These are phyloP conservation scores for Cygnus atratus DNA, from an alignment of 2,113 vertebrate genomes.

Conservation along the genomic window DNA sequence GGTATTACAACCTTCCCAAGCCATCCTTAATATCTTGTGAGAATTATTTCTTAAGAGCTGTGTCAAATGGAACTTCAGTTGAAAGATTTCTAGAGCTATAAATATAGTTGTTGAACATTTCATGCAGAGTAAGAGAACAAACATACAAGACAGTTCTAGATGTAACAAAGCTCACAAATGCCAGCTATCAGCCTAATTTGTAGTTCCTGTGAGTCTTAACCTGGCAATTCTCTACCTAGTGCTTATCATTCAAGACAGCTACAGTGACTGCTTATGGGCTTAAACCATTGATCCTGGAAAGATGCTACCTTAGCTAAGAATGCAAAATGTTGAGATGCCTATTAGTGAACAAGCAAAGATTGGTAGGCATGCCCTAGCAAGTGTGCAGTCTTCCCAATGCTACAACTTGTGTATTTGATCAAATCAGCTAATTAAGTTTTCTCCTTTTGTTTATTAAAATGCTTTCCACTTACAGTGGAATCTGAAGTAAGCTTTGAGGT, in stretches of 20 bases:
- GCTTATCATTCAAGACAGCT: not conserved
- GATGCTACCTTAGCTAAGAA: not conserved
- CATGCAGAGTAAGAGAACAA: not conserved
- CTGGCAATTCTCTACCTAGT: not conserved
- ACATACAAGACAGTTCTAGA: constrained; percentile 35
- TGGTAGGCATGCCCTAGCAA: not conserved
- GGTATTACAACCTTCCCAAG: not conserved
- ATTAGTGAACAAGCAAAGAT: not conserved
- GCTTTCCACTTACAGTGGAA: not conserved
- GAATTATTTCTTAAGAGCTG: not conserved
- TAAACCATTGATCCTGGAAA: not conserved
- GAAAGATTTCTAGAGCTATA: constrained; percentile 24
- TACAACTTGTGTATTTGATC: not conserved
- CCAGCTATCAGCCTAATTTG: constrained; percentile 1
- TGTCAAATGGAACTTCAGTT: constrained; percentile 4
- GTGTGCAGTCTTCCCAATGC: not conserved
- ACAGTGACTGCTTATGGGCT: not conserved
- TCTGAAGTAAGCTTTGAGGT: not conserved
- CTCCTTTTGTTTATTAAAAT: not conserved
- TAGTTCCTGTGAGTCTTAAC: not conserved
- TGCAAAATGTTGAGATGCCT: not conserved
- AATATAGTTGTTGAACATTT: not conserved
- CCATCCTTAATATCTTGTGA: not conserved
- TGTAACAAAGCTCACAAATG: constrained; percentile 1
- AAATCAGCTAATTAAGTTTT: not conserved